Evolutionary conservation across 1,140 invertebrate species (phyloP).

Genomic region (Amphibalanus amphitrite): DNA sequence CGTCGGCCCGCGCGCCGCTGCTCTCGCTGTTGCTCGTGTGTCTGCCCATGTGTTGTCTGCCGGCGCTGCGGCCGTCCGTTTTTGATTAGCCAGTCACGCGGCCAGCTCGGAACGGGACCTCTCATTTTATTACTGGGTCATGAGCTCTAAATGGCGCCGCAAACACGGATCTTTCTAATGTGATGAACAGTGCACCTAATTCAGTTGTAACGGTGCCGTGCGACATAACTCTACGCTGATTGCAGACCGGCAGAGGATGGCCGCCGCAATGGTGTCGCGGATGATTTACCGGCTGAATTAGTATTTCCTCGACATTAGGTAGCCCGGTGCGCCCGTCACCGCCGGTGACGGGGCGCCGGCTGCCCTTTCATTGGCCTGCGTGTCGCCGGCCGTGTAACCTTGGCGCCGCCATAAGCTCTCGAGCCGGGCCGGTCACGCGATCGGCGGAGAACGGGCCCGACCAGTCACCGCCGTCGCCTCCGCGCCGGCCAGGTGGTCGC

Average conservation of each 20-base stretch:
- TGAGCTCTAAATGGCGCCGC: not conserved
- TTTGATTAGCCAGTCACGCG: not conserved
- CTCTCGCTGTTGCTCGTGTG: too few relatives aligned
- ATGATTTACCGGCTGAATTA: not conserved
- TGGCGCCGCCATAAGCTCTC: too few relatives aligned
- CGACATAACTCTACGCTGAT: not conserved
- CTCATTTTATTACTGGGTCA: constrained; percentile 1
- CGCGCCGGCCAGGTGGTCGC: too few relatives aligned
- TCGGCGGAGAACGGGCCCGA: too few relatives aligned
- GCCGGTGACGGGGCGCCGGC: too few relatives aligned
- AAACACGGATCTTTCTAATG: not conserved
- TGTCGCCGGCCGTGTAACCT: too few relatives aligned
- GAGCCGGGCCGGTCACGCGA: too few relatives aligned
- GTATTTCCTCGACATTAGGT: too few relatives aligned
- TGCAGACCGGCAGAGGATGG: not conserved
- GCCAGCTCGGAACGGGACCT: not conserved
- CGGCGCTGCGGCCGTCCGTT: not conserved
- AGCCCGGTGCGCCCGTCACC: too few relatives aligned
- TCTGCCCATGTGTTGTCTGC: not conserved
- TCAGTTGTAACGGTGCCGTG: not conserved
- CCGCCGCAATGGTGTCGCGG: not conserved
- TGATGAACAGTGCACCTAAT: not conserved
- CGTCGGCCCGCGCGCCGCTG: too few relatives aligned
- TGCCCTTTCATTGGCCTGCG: too few relatives aligned
- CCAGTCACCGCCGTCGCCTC: too few relatives aligned